Percentiles rank a stretch among this genome's conserved stretches.
phyloP scores from a whole-genome alignment of 1,140 invertebrate species.

The Trichoplusia ni region DNA sequence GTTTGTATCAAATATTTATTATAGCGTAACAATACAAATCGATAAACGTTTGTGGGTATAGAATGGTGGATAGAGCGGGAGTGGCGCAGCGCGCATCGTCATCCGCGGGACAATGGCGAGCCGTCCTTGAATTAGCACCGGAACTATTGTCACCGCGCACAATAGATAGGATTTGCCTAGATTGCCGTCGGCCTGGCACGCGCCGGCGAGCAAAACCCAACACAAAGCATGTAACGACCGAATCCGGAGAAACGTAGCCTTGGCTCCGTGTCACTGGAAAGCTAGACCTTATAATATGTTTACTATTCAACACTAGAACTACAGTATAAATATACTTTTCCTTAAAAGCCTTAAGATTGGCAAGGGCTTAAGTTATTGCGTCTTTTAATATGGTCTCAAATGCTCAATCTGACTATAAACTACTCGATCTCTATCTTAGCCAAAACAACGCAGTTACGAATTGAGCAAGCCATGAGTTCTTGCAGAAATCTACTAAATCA shows the following conservation, averaged over 20 bases:
- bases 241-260: constrained; percentile 17
- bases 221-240: constrained; percentile 30
- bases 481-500: constrained; percentile 5
- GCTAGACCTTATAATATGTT: background rate
- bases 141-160: constrained; percentile 70
- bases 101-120: constrained; percentile 57
- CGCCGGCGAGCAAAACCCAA: constrained; percentile 45
- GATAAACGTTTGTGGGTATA: constrained; percentile 32
- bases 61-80: constrained; percentile 44
- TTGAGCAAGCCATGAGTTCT: background rate
- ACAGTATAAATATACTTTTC: background rate
- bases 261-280: constrained; percentile 4
- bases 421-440: background rate
- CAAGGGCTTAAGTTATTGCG: too few species aligned
- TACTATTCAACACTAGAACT: background rate
- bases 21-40: constrained; percentile 10
- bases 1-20: constrained; percentile 20
- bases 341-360: too few species aligned
- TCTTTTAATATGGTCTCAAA: too few species aligned
- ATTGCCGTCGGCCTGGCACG: constrained; percentile 52
- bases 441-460: background rate
- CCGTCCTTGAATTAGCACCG: constrained; percentile 76
- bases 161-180: constrained; percentile 73
- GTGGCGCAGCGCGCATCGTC: constrained; percentile 36
- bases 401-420: too few species aligned